Evolutionary conservation across 92 coral and sea anemone species (phyloP).

Genomic region (Parazoanthus darwini): DNA sequence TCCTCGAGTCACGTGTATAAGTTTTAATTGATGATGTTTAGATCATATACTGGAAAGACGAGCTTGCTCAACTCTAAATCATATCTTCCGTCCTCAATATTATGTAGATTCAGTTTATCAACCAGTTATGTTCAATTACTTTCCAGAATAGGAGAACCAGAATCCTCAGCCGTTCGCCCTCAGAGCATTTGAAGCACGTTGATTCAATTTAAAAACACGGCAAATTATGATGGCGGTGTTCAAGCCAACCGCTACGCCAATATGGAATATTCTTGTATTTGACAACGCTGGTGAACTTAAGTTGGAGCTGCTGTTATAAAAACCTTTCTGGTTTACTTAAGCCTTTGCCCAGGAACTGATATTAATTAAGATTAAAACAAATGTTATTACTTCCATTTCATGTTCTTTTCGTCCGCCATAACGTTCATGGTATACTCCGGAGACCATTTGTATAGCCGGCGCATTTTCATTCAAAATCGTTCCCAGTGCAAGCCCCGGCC

Average conservation of each 20-base stretch:
- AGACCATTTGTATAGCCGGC: constrained; percentile 20
- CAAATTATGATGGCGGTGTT: neutral
- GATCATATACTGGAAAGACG: neutral
- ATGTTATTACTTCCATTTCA: too few species aligned
- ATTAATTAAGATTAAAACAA: neutral
- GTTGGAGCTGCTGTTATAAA: neutral
- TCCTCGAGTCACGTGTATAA: constrained; percentile 3
- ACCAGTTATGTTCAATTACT: neutral
- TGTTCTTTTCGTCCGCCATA: constrained; percentile 7
- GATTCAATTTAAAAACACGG: neutral
- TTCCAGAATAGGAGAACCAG: neutral
- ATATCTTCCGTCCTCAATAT: neutral
- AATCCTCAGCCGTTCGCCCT: neutral
- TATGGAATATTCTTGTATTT: neutral
- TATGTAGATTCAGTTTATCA: neutral
- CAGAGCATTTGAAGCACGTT: neutral
- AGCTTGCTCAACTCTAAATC: neutral
- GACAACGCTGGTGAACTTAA: neutral
- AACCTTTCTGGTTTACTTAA: neutral
- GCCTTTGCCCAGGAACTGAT: neutral
- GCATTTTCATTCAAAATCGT: neutral
- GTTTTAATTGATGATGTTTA: too few species aligned
- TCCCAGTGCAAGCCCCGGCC: too few species aligned
- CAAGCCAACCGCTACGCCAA: neutral
- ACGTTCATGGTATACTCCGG: neutral